Base-by-base conservation (phyloP, 1,140 invertebrate genomes). In the Drosophila obscura region DNA sequence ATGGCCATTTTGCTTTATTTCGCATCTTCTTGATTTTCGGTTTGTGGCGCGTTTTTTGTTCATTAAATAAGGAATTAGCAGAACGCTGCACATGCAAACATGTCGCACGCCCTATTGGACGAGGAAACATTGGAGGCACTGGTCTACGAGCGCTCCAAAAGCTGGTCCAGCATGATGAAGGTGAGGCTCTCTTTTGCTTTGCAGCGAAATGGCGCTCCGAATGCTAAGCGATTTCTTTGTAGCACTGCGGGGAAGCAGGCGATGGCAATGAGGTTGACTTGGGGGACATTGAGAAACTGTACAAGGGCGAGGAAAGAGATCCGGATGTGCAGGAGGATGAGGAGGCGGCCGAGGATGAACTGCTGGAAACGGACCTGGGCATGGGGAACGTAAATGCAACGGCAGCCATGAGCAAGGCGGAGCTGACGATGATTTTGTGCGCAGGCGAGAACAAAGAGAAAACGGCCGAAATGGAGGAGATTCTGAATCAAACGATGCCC, bases 401-500 rank as follows among this genome's bases (percentile, higher is more conserved):
- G 15, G 48, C 55, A 2, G 44, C 15, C 9, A 81, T 75, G 72
- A 67, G 57, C 28, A 53, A 69, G 26, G 39, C 76, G 0, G 79
- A 88, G 6, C 22, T 88, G 2, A 83, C 76, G 0, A 28, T 61
- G 6, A 66, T 88, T 35, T 49, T 88, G 5, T 77, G 55, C 44
- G 55, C 45, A 0, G 65, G 53, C 1, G 64, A 79, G 15, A 60
- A 83, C 9, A 63, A 78, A 22, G 65, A 55, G 22, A 28, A 35
- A 22, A 64, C 65, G 35, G 56, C 39, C 8, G 76, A 80, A 31
- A 58, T 84, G 9, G 46, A 80, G 26, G 64, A 88, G 43, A 76
- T 91, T 5, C 44, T 91, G 0, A 74, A 91, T 35, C 68, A 88
- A 53, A 91, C 90, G 0, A n/a, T 81, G 16, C 90, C 90, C 8